Evolutionary conservation across 2,797 vertebrate genomes (phyloP).

Genomic region (Xiphorhynchus erythropygius): DNA sequence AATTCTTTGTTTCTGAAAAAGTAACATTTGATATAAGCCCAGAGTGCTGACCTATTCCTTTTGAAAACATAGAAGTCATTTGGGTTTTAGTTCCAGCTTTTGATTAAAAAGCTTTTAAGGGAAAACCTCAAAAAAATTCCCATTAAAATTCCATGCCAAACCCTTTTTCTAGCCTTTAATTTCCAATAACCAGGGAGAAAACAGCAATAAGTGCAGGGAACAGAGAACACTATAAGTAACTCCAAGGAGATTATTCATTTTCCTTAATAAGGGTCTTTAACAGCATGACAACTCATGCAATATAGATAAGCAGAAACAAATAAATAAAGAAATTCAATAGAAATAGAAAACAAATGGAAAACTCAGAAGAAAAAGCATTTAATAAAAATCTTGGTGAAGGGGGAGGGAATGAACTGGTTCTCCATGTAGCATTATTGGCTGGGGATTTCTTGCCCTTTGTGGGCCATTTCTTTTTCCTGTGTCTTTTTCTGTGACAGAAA

Average conservation of each 20-base stretch:
- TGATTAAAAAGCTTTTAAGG: conserved; percentile 52
- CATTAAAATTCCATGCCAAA: not conserved
- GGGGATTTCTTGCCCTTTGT: not conserved
- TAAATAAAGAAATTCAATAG: not conserved
- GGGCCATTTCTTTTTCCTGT: not conserved
- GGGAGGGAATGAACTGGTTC: not conserved
- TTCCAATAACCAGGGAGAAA: conserved; percentile 14
- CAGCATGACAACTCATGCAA: not conserved
- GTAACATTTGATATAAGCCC: conserved; percentile 8
- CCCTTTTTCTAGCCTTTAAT: conserved; percentile 9
- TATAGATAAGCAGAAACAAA: conserved; percentile 36
- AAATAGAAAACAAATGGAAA: conserved; percentile 21
- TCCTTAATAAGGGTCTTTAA: conserved; percentile 6
- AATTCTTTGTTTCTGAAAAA: conserved; percentile 45
- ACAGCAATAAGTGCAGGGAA: not conserved
- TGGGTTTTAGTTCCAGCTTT: conserved; percentile 19
- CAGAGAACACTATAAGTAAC: not conserved
- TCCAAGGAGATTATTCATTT: conserved; percentile 10
- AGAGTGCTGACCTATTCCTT: conserved; percentile 16
- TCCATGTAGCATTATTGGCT: fast-evolving
- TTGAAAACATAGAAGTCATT: not conserved
- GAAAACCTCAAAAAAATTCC: not conserved
- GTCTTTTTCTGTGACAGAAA: not conserved
- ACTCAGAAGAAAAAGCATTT: not conserved
- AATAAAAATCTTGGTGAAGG: not conserved